Conservation (phyloP, 1,140 invertebrate genomes). For the Drosophila dunni region DNA sequence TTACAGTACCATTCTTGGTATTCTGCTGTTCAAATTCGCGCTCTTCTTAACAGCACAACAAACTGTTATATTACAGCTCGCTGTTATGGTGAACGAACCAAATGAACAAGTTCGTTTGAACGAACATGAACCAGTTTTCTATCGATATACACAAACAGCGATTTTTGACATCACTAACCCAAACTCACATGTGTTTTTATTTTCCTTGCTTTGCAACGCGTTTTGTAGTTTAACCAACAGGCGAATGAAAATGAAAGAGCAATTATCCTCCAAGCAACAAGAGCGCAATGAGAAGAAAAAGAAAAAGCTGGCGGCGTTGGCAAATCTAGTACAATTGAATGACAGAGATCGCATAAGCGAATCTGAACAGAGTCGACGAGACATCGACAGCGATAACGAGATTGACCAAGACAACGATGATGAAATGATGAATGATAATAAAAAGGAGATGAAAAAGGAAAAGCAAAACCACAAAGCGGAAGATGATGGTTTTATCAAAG, state of each 20-base stretch:
- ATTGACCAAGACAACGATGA: neutral
- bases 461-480: constrained; percentile 12
- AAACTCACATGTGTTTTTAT: constrained; percentile 44
- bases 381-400: constrained; percentile 11
- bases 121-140: neutral
- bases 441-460: neutral
- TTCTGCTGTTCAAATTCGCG: neutral
- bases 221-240: constrained; percentile 60
- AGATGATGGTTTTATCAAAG: constrained; percentile 63
- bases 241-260: constrained; percentile 68
- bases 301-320: constrained; percentile 87
- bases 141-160: neutral
- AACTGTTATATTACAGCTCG: no score
- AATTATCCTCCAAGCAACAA: constrained; percentile 84
- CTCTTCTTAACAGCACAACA: no score
- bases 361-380: constrained; percentile 46
- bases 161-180: neutral
- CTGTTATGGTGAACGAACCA: neutral
- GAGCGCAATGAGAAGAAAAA: constrained; percentile 87
- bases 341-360: constrained; percentile 85
- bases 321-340: constrained; percentile 87
- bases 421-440: neutral
- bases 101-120: neutral
- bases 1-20: neutral
- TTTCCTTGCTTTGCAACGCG: constrained; percentile 28